Base-by-base conservation (phyloP, 2,888 invertebrate genomes). In the Agonopterix arenella region DNA sequence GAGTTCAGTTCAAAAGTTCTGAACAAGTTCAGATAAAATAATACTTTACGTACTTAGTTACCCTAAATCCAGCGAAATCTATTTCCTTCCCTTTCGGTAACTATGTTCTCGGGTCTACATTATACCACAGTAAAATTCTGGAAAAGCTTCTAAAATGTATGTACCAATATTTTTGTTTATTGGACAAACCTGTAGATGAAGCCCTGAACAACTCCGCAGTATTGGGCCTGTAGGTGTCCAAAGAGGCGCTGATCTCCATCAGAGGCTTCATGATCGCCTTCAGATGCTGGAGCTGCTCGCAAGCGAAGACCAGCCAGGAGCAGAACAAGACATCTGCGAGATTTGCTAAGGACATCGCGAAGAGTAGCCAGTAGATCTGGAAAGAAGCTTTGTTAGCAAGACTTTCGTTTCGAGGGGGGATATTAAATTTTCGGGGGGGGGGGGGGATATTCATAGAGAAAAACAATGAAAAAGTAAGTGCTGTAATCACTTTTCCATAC, bases 221-320 rank as follows among this genome's bases (percentile, higher is more conserved):
- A 62, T 93, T 93, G 0, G 94, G 94, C 7, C 90, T 66, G 61
- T 94, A 95, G 0, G 95, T 95, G 64, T 96, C 96, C 62, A 96
- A 71, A 0, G 95, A 93, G 0, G 96, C 95, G 18, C 96, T 96
- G 2, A 96, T 89, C 68, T 96, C 96, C 95, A 96, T 96, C 48
- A 96, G 80, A 0, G 96, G 96, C 59, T 95, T 95, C 94, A 96
- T 93, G 55, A 96, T 96, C 45, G 94, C 93, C 71, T 96, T 96
- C 41, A 96, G 82, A 74, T 96, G 96, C 70, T 95, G 94, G 51
- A 96, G 82, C 72, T 96, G 96, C 63, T 96, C 96, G 63, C 96
- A 96, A 0, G 96, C 95, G 66, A 95, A 96, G 52, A 96, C 93
- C 59, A 96, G 68, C 95, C 95, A 96, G 1, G 94, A 95, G 70